Evolutionary conservation across 1,140 invertebrate genomes (phyloP).

Genomic region (Halictus rubicundus): DNA sequence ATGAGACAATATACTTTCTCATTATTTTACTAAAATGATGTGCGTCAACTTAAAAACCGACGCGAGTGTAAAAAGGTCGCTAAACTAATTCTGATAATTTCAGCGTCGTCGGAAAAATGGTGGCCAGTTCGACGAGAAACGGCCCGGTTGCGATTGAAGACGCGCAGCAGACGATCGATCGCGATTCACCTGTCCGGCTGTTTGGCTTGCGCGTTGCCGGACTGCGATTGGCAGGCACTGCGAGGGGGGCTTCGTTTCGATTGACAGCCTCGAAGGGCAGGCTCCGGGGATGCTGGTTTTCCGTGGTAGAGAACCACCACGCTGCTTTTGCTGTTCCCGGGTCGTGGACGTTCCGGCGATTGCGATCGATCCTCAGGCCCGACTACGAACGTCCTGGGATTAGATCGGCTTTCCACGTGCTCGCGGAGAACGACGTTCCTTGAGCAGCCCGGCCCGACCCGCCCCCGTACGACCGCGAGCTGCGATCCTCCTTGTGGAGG

Average conservation of each 20-base stretch:
- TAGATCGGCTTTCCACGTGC: conserved; percentile 5
- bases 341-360: conserved; percentile 31
- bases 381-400: conserved; percentile 47
- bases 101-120: too few species aligned
- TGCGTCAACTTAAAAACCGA: too few species aligned
- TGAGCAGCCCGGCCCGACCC: conserved; percentile 3
- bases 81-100: too few species aligned
- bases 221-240: not conserved
- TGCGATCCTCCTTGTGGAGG: conserved; percentile 10
- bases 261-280: conserved; percentile 53
- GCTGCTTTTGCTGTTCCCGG: conserved; percentile 70
- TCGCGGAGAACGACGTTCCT: not conserved
- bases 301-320: conserved; percentile 69
- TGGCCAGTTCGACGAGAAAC: too few species aligned
- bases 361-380: conserved; percentile 42
- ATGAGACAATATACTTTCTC: too few species aligned
- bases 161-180: not conserved
- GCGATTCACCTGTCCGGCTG: conserved; percentile 30
- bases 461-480: not conserved
- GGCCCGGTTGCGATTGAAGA: too few species aligned
- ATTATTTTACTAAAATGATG: too few species aligned
- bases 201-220: not conserved
- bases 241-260: conserved; percentile 60
- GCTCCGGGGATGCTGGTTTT: conserved; percentile 47
- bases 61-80: too few species aligned